Evolutionary conservation across 2,888 invertebrate genomes (phyloP).

Genomic region (Boloria selene): DNA sequence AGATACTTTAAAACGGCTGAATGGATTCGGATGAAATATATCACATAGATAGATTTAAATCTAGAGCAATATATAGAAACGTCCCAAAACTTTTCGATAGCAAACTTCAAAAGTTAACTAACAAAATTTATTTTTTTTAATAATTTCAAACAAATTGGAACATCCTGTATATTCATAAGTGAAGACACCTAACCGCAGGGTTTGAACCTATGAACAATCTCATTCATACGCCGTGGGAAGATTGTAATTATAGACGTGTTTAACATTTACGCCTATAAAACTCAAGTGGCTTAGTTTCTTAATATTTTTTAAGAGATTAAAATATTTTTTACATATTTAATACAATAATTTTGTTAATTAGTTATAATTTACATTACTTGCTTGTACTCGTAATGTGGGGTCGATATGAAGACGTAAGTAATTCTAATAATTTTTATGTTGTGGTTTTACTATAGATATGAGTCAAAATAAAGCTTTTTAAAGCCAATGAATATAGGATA

Average conservation of each 20-base stretch:
- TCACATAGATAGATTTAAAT: too few species aligned
- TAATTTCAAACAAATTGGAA: conserved; percentile 4
- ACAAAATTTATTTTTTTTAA: background rate
- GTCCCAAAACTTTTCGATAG: too few species aligned
- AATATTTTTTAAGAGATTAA: conserved; percentile 10
- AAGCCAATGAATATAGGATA: too few species aligned
- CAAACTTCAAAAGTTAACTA: too few species aligned
- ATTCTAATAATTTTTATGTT: too few species aligned
- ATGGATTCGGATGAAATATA: too few species aligned
- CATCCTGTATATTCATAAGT: conserved; percentile 39
- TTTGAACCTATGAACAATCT: conserved; percentile 46
- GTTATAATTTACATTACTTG: background rate
- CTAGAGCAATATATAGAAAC: too few species aligned
- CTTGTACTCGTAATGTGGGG: too few species aligned
- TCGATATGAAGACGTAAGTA: too few species aligned
- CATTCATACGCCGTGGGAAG: conserved; percentile 50
- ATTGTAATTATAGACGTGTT: conserved; percentile 47
- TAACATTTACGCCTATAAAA: conserved; percentile 33
- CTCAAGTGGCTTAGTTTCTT: conserved; percentile 14
- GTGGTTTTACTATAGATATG: too few species aligned
- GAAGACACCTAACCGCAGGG: conserved; percentile 42
- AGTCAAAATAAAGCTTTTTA: too few species aligned
- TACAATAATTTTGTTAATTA: conserved; percentile 2
- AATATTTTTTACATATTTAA: background rate
- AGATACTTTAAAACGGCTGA: too few species aligned